These are phyloP conservation scores for Philotrypesis tridentata DNA, from an alignment of 1,140 invertebrate species.

Conservation along the genomic window DNA sequence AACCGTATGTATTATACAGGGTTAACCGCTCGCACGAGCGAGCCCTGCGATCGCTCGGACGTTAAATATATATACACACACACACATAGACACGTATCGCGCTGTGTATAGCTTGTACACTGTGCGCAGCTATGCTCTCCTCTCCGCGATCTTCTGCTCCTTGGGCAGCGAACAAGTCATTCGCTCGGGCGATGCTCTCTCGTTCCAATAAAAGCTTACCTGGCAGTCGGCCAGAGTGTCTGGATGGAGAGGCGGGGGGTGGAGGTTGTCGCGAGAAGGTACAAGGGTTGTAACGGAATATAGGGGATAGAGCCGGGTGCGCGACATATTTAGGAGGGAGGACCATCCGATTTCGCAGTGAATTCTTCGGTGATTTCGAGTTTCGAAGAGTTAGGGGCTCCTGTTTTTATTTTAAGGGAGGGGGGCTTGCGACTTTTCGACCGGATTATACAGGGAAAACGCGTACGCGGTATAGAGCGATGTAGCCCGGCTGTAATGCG, in stretches of 20 bases:
- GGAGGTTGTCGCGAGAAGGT: background rate
- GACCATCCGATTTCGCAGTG: background rate
- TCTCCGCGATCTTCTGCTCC: background rate
- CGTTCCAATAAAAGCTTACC: slow-evolving; percentile 26
- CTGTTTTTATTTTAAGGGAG: background rate
- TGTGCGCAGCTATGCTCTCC: too few species aligned
- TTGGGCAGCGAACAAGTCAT: background rate
- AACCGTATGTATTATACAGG: too few species aligned
- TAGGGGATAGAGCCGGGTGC: background rate
- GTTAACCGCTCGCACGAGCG: background rate
- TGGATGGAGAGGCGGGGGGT: too few species aligned
- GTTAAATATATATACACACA: too few species aligned
- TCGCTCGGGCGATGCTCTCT: background rate
- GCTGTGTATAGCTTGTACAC: background rate
- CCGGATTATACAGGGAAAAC: too few species aligned
- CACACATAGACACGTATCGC: background rate
- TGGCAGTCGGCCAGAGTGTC: slow-evolving; percentile 30
- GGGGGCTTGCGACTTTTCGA: too few species aligned
- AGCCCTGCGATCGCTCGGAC: slow-evolving; percentile 2
- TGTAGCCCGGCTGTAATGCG: too few species aligned
- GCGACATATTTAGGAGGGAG: background rate
- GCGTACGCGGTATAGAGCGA: too few species aligned
- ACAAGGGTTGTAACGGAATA: background rate
- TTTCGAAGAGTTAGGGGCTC: background rate
- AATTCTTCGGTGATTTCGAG: background rate